These are phyloP conservation scores for Micropoecilia bifurca DNA, from an alignment of 2,797 vertebrate genomes.

Conservation along the genomic window DNA sequence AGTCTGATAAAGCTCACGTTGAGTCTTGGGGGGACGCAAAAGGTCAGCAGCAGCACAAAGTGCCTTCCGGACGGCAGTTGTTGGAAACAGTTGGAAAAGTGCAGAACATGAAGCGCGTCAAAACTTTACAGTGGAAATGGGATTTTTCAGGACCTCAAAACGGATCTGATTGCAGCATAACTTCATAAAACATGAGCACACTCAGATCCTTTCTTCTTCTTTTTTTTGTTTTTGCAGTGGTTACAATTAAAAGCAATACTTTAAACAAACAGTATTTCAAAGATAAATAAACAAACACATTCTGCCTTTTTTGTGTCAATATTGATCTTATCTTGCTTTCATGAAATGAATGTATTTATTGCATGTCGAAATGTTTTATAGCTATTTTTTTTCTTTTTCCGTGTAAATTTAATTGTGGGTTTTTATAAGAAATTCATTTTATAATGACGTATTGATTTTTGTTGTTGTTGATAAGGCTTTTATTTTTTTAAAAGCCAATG, in stretches of 20 bases:
- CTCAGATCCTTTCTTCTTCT: slow-evolving; percentile 41
- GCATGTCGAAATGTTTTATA: slow-evolving; percentile 87
- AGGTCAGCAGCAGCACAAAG: slow-evolving; percentile 48
- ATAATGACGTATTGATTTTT: slow-evolving; percentile 72
- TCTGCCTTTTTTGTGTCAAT: slow-evolving; percentile 73
- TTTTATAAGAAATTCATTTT: slow-evolving; percentile 76
- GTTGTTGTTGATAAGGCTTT: slow-evolving; percentile 80
- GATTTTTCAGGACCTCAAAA: slow-evolving; percentile 19
- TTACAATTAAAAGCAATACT: slow-evolving; percentile 76
- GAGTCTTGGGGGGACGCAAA: slow-evolving; percentile 46
- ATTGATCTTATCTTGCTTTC: slow-evolving; percentile 79
- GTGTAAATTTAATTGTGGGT: slow-evolving; percentile 82
- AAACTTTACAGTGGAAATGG: slow-evolving; percentile 49
- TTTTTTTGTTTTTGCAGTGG: slow-evolving; percentile 31
- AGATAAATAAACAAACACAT: not conserved
- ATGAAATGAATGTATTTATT: slow-evolving; percentile 90
- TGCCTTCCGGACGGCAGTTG: slow-evolving; percentile 50
- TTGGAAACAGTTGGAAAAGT: slow-evolving; percentile 35
- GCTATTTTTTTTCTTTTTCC: slow-evolving; percentile 49
- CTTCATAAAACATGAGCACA: slow-evolving; percentile 30
- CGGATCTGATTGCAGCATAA: slow-evolving; percentile 44
- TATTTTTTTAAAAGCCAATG: slow-evolving; percentile 82
- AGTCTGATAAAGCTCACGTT: slow-evolving; percentile 54
- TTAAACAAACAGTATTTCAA: slow-evolving; percentile 83
- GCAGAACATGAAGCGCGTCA: slow-evolving; percentile 42